These are phyloP conservation scores for Orius insidiosus DNA, from an alignment of 1,140 invertebrate species.

Conservation along the genomic window DNA sequence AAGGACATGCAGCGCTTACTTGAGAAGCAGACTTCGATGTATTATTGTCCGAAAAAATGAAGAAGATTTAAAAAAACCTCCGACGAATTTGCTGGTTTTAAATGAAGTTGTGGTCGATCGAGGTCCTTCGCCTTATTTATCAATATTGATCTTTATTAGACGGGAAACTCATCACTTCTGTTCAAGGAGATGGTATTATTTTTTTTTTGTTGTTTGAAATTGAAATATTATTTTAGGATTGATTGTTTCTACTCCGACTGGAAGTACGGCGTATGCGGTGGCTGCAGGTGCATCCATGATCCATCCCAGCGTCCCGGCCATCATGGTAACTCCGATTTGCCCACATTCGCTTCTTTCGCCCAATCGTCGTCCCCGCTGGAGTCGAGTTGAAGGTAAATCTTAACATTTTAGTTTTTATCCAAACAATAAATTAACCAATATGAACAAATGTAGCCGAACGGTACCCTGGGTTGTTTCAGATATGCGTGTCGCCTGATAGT, in stretches of 20 bases:
- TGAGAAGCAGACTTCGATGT: constrained; percentile 76
- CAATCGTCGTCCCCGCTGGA: constrained; percentile 91
- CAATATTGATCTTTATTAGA: constrained; percentile 95
- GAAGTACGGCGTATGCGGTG: constrained; percentile 94
- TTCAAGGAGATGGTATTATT: constrained; percentile 76
- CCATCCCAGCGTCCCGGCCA: constrained; percentile 90
- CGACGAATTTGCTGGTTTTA: constrained; percentile 62
- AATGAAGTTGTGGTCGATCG: constrained; percentile 95
- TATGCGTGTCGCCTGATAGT: constrained; percentile 83
- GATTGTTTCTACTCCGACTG: constrained; percentile 91
- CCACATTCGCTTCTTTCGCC: constrained; percentile 91
- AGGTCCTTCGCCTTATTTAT: constrained; percentile 84
- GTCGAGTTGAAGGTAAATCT: constrained; percentile 80
- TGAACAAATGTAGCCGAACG: constrained; percentile 2
- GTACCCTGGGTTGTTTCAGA: constrained; percentile 36
- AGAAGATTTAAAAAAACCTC: constrained; percentile 30
- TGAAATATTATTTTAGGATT: constrained; percentile 35
- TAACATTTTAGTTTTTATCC: background rate
- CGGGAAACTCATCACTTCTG: constrained; percentile 87
- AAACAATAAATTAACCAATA: background rate
- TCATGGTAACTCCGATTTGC: constrained; percentile 95
- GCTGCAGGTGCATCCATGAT: constrained; percentile 96
- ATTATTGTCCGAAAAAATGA: constrained; percentile 62
- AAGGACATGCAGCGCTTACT: constrained; percentile 85
- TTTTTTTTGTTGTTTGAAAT: background rate